These are phyloP conservation scores for Neofelis nebulosa DNA, from an alignment of 2,113 vertebrate species.

Conservation along the genomic window DNA sequence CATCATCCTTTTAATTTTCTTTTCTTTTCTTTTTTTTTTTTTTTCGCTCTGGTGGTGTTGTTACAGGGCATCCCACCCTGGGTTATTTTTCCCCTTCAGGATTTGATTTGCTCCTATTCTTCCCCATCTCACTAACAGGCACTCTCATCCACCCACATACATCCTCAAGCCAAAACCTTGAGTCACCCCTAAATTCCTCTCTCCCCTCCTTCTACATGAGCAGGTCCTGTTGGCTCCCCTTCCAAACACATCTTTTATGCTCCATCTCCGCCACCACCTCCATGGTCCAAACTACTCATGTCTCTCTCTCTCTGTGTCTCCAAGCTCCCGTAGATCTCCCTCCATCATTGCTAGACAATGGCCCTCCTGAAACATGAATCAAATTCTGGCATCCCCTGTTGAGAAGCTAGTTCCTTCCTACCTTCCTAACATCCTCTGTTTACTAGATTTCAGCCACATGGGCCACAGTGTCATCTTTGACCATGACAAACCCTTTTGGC, in stretches of 20 bases:
- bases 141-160: no score
- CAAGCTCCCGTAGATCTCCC: not conserved
- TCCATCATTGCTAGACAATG: not conserved
- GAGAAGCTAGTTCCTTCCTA: not conserved
- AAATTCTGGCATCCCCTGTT: not conserved
- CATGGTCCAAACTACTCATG: not conserved
- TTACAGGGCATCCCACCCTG: not conserved
- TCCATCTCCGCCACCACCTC: not conserved
- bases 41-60: not conserved
- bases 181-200: not conserved
- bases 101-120: not conserved
- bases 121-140: not conserved
- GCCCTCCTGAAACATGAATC: not conserved
- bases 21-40: not conserved
- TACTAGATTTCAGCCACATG: not conserved
- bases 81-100: not conserved
- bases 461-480: rapidly evolving
- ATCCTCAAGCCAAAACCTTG: not conserved
- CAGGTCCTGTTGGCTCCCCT: not conserved
- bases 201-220: not conserved
- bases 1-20: not conserved
- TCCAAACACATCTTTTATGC: not conserved
- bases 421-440: not conserved
- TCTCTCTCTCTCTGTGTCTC: not conserved
- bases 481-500: not conserved